phyloP scores from a whole-genome alignment of 1,140 invertebrate genomes.

The Centruroides sculpturatus region DNA sequence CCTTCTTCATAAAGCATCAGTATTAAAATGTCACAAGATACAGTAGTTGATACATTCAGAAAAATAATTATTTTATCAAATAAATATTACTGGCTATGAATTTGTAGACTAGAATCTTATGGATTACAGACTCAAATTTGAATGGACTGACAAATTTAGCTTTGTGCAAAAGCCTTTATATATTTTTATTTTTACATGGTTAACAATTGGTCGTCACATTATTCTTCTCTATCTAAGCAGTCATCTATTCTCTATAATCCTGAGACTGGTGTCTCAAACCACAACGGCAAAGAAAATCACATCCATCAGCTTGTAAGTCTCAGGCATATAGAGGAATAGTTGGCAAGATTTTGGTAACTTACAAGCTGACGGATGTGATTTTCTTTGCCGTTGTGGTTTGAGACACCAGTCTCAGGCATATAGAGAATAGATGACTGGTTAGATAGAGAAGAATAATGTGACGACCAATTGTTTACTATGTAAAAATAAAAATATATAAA shows the following conservation, averaged over 20 bases:
- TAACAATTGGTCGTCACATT: slow-evolving; percentile 20
- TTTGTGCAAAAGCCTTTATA: too few relatives aligned
- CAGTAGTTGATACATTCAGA: too few relatives aligned
- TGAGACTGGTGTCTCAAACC: slow-evolving; percentile 17
- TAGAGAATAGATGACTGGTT: slow-evolving; percentile 28
- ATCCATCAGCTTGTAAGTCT: too few relatives aligned
- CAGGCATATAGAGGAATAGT: too few relatives aligned
- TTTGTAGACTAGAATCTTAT: too few relatives aligned
- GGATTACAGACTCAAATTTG: too few relatives aligned
- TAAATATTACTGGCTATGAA: too few relatives aligned
- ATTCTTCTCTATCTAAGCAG: slow-evolving; percentile 13
- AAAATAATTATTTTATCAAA: too few relatives aligned
- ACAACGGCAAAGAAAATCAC: slow-evolving; percentile 30
- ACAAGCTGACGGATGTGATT: slow-evolving; percentile 35
- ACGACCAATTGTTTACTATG: slow-evolving; percentile 21
- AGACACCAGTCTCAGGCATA: slow-evolving; percentile 21
- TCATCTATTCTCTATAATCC: slow-evolving; percentile 30
- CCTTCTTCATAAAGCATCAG: too few relatives aligned
- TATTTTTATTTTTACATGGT: slow-evolving; percentile 10
- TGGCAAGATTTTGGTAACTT: too few relatives aligned
- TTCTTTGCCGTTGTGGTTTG: slow-evolving; percentile 26
- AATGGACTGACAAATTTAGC: too few relatives aligned
- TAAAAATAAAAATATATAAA: neutral
- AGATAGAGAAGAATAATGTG: slow-evolving; percentile 9
- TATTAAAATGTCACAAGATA: too few relatives aligned